Base-by-base conservation (phyloP, 2,888 invertebrate genomes). In the Leistus spinibarbis region DNA sequence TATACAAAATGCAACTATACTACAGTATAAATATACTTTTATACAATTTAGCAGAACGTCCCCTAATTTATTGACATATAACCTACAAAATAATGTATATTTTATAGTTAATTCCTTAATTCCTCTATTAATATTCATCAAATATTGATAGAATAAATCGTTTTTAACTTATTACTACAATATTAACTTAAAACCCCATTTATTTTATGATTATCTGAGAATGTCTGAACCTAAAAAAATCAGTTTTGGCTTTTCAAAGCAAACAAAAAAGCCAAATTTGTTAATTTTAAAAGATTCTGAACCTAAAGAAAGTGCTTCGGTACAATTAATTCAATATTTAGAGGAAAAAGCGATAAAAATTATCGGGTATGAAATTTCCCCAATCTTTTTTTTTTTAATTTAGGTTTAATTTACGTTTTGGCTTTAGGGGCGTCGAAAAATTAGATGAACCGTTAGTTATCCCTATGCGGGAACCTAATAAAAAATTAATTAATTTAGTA, bases 191-290 rank as follows among this genome's bases (percentile, higher is more conserved):
- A 60, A 67, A 67, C 67, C n/a, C n/a, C n/a, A 60, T 56, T 66
- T 62, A 5, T 13, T 69, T 16, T 5, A 27, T 22, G 17, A 40
- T 40, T 40, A 5, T 3, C 57, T 1, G 10, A 73, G 76, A 73
- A 78, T 78, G 77, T 73, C 75, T 54, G 91, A 91, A 79, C 84
- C 86, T 69, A 93, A 93, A 79, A 94, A 94, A 83, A 91, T 95
- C 82, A 94, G 94, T 0, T 95, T 95, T 84, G 91, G 93, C 65
- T 95, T 95, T 85, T 90, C 88, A 80, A 95, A 94, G 88, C 87
- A 90, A 0, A 82, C 85, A 3, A 91, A 89, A 79, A 91, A 90
- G 80, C 78, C 87, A 4, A 84, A 83, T 74, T 79, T 89, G 9
- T 80, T 88, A 56, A 81, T 79, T 66, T 79, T 78, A 13, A 82